Conservation (phyloP, 2,113 vertebrate species). For the Rhadina sibilatrix region DNA sequence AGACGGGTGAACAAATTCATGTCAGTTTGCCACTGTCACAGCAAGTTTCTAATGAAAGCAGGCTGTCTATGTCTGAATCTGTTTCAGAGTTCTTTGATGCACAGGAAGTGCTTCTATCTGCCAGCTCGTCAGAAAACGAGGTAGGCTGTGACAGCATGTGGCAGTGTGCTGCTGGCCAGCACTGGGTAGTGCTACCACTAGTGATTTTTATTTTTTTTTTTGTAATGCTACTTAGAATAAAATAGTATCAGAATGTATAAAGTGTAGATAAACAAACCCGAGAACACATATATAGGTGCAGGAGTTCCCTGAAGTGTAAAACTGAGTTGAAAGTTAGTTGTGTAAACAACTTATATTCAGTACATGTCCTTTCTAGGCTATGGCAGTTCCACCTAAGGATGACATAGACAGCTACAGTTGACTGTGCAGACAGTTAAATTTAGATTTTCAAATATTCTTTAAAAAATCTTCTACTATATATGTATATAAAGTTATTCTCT, state of each 20-base stretch:
- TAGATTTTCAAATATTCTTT: neutral
- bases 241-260: neutral
- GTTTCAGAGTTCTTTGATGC: slow-evolving; percentile 99
- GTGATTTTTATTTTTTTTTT: neutral
- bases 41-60: slow-evolving; percentile 95
- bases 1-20: slow-evolving; percentile 87
- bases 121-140: slow-evolving; percentile 98
- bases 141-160: slow-evolving; percentile 58
- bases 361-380: neutral
- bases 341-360: neutral
- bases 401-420: neutral
- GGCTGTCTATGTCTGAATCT: slow-evolving; percentile 98
- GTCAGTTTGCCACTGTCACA: slow-evolving; percentile 92
- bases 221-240: neutral
- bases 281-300: neutral
- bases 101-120: slow-evolving; percentile 96
- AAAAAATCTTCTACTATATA: neutral
- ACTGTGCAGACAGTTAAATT: neutral
- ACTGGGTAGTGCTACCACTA: neutral
- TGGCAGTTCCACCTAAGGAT: neutral
- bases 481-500: neutral
- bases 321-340: neutral
- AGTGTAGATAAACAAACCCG: neutral
- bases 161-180: neutral
- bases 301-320: neutral